Conservation (phyloP, 2,113 vertebrate species). For the Forbesichthys papilliferus region DNA sequence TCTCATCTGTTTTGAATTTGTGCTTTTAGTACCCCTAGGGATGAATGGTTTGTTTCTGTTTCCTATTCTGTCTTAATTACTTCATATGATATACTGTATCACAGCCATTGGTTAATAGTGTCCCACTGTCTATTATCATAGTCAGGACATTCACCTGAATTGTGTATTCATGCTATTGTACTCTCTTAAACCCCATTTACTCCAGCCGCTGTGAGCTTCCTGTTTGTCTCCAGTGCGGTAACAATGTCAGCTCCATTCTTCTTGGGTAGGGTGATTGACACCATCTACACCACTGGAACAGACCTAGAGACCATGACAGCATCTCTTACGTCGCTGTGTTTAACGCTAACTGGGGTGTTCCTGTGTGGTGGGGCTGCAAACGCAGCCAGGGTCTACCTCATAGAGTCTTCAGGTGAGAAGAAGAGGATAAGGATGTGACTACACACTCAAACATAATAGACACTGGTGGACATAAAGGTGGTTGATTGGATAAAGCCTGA, state of each 20-base stretch:
- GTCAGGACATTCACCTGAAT: background rate
- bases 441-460: background rate
- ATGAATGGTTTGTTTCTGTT: no score
- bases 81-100: no score
- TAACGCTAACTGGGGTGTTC: constrained; percentile 86
- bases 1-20: no score
- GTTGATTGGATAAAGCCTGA: background rate
- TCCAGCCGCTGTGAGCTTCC: constrained; percentile 89
- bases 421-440: background rate
- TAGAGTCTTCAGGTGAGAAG: constrained; percentile 88
- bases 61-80: no score
- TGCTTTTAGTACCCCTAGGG: no score
- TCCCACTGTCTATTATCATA: no score
- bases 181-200: constrained; percentile 6
- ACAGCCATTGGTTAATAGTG: no score
- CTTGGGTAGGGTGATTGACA: constrained; percentile 91
- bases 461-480: background rate
- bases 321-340: constrained; percentile 83
- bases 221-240: constrained; percentile 89
- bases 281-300: constrained; percentile 83
- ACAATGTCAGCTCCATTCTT: constrained; percentile 97
- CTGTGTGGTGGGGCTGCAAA: constrained; percentile 91
- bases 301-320: constrained; percentile 70
- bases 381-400: constrained; percentile 91
- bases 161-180: background rate